Evolutionary conservation across 2,888 invertebrate species (phyloP), one percentile per base, ranked within the genome.

Genomic region (Diogma glabrata): DNA sequence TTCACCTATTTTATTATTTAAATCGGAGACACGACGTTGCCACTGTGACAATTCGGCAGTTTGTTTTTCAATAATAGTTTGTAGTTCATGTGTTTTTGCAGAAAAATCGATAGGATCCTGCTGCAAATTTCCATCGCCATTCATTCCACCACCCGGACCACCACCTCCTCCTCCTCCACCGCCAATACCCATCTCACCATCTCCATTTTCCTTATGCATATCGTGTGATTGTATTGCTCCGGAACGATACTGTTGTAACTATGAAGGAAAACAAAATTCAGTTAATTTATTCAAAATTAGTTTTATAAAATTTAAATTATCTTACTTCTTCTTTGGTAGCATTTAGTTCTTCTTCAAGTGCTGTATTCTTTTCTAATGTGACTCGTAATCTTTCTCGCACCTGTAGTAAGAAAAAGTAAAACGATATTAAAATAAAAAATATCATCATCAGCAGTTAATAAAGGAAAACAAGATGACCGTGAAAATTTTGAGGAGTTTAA

Each of bases 351-450:
- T 96, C 94, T 76, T 99, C 99, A 70, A 99, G 79, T 58, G 86
- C 82, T 56, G 91, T 88, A 68, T 95, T 95, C 68, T 92, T 82
- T 72, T 99, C 99, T 69, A 99, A 79, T 60, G 97, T 92, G 52
- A 96, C 89, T 62, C 96, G 82, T 68, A 99, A 77, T 67, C 97
- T 77, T 73, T 99, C 97, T 59, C 99, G 84, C 55, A 97, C 94
- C 93, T 94, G 70, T 14, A n/a, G n/a, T 75, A 70, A 61, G 55
- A 56, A 53, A 49, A 53, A 49, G 12, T 48, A 43, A 50, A 17
- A 28, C 40, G 28, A 47, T 12, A 33, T 33, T 12, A 33, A 12
- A 8, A 33, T 5, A 33, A 33, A 12, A 8, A 8, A 14, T 14
- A 36, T 36, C 3, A n/a, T n/a, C n/a, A n/a, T n/a, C n/a, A n/a